Evolutionary conservation across 2,797 vertebrate species (phyloP), one percentile per base, ranked within the genome.

Genomic region (Fistularia commersonii): DNA sequence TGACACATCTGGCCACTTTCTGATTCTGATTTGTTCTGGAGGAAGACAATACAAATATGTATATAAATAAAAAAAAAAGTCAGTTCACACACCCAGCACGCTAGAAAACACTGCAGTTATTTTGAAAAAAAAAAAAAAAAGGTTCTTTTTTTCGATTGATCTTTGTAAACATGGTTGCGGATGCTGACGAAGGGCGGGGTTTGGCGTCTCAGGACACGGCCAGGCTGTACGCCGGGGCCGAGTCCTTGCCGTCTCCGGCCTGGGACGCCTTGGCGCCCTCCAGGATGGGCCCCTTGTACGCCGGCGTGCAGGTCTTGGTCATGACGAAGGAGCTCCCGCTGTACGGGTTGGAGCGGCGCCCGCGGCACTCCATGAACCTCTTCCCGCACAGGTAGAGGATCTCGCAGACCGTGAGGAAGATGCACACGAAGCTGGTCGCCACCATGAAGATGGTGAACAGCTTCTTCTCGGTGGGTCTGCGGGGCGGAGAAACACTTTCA

Each of bases 401-500:
- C 81, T 95, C 92, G 6, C 84, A 56, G 0, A 94, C 45, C 43
- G 85, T 91, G 47, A 93, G 86, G 47, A 92, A 12, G 49, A 93
- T 88, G 71, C 92, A 94, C 40, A 91, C 1, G 8, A 82, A 77
- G 15, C 92, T 91, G 0, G 89, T 91, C 52, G 77, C 64, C 46
- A 94, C 85, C 90, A 93, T 90, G 57, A 94, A 94, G 40, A 92
- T 2, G 0, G 91, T 93, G 77, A 94, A 93, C 62, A 93, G 88
- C 49, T 88, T 92, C 77, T 95, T 94, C 70, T 94, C 92, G 0
- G 91, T 91, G n/a, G 93, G 91, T 51, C 88, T 89, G 64, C 7
- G 42, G 49, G 47, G 54, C 3, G n/a, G n/a, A n/a, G n/a, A n/a
- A n/a, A n/a, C n/a, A n/a, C n/a, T n/a, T n/a, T n/a, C n/a, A n/a